Percentiles rank a stretch among this genome's conserved stretches.
These are phyloP conservation scores for Drosophila greeni DNA, from an alignment of 2,888 invertebrate genomes.

Conservation along the genomic window DNA sequence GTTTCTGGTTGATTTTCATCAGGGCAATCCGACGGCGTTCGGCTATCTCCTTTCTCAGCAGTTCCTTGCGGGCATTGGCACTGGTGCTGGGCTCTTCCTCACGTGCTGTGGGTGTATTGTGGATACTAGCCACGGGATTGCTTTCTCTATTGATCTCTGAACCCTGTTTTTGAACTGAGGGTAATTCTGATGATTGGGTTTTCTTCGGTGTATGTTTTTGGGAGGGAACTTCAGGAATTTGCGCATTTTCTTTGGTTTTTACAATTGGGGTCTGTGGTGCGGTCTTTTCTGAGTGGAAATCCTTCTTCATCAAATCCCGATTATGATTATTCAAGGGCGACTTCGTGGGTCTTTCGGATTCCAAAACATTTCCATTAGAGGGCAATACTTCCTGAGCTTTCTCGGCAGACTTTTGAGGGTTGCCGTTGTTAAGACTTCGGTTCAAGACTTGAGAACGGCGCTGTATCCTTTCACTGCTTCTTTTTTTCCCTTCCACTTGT, in stretches of 20 bases:
- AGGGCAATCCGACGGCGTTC: conserved; percentile 58
- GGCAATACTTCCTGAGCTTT: not conserved
- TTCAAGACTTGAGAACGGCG: not conserved
- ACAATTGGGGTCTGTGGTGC: not conserved
- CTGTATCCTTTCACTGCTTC: not conserved
- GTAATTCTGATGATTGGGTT: not conserved
- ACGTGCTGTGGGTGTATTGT: not conserved
- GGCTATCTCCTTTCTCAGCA: conserved; percentile 56
- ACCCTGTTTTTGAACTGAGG: not conserved
- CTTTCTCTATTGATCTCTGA: not conserved
- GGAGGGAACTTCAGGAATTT: not conserved
- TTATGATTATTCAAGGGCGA: no score
- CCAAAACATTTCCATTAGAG: not conserved
- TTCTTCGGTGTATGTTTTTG: not conserved
- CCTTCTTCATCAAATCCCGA: no score
- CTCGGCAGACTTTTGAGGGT: no score
- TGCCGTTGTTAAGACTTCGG: not conserved
- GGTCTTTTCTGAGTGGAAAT: not conserved
- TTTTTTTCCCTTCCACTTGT: not conserved
- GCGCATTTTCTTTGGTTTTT: not conserved
- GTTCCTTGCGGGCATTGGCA: conserved; percentile 39
- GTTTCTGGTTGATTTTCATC: conserved; percentile 54
- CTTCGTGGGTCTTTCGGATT: not conserved
- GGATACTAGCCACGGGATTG: not conserved
- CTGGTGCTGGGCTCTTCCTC: conserved; percentile 62